phyloP scores from a whole-genome alignment of 2,797 vertebrate genomes.

The Spinibarbus caldwelli region DNA sequence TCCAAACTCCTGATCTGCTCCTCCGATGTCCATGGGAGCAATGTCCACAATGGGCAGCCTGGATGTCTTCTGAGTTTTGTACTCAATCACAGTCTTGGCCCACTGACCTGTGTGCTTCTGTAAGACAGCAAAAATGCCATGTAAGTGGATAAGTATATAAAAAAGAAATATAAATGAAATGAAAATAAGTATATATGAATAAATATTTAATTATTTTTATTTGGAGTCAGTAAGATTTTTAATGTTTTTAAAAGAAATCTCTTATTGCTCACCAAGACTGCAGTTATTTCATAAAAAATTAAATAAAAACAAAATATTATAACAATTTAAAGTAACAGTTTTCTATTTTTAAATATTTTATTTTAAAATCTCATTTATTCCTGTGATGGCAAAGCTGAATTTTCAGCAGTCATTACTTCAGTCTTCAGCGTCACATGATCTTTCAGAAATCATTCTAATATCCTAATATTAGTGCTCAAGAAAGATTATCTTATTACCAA shows the following conservation, averaged over 20 bases:
- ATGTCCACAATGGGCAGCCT: slow-evolving; percentile 98
- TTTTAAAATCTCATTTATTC: not conserved
- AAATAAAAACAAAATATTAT: not conserved
- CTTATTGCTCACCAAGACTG: not conserved
- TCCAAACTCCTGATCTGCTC: slow-evolving; percentile 96
- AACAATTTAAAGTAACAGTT: not conserved
- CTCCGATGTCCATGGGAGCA: slow-evolving; percentile 98
- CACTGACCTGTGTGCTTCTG: slow-evolving; percentile 96
- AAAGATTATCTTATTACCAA: not conserved
- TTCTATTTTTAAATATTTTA: no score
- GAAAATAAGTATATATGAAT: not conserved
- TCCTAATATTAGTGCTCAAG: not conserved
- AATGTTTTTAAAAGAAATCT: not conserved
- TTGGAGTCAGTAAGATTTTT: not conserved
- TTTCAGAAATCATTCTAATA: not conserved
- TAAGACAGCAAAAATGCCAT: slow-evolving; percentile 42
- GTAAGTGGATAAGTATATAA: not conserved
- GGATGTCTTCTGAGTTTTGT: slow-evolving; percentile 98
- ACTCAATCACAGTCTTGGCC: slow-evolving; percentile 97
- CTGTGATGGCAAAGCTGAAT: not conserved
- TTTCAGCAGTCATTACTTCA: not conserved
- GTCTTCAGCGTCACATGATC: not conserved
- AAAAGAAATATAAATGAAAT: not conserved
- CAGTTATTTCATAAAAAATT: not conserved
- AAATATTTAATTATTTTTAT: not conserved